Evolutionary conservation across 2,888 invertebrate species (phyloP), one percentile per base, ranked within the genome.

Genomic region (Harpagoxenus sublaevis): DNA sequence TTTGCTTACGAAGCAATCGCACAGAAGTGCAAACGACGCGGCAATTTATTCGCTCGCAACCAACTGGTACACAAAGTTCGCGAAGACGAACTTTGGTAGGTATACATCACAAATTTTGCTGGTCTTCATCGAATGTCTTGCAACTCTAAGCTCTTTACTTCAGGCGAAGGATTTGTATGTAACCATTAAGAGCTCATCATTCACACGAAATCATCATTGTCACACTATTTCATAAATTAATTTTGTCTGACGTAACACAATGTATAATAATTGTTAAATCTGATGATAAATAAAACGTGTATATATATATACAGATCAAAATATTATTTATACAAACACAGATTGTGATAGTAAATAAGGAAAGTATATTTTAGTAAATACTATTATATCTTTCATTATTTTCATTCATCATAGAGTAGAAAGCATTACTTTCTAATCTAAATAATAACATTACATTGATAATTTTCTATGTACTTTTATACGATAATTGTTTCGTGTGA

Each of bases 1-100:
- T 79, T 71, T 57, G 73, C 48, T 12, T 60, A 48, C 79, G 79
- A 81, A 39, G 73, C 60, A 73, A 73, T 81, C 79, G 79, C 18
- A 60, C 28, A 57, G 48, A 73, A 81, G 73, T 60, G 73, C 79
- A 81, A 81, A 81, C 79, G 79, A 73, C 60, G 79, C 48, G 39
- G 48, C 73, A 73, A 81, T 81, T 81, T 81, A 81, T 81, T 81
- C 79, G 71, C 57, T 71, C 53, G 79, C 57, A 45, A 57, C 79
- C 79, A 81, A 81, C 60, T 73, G 79, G 73, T 42, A 48, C 48
- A 39, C 48, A 15, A 81, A 81, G 66, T 81, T 81, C 35, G 45
- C 73, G 4, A 63, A 45, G 48, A 60, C 60, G 45, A 81, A 60
- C 71, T 48, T 60, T 35, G 60, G 45, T 60, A 60, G 60, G 45